phyloP scores from a whole-genome alignment of 2,888 invertebrate genomes.

The Orchesellides sinensis region DNA sequence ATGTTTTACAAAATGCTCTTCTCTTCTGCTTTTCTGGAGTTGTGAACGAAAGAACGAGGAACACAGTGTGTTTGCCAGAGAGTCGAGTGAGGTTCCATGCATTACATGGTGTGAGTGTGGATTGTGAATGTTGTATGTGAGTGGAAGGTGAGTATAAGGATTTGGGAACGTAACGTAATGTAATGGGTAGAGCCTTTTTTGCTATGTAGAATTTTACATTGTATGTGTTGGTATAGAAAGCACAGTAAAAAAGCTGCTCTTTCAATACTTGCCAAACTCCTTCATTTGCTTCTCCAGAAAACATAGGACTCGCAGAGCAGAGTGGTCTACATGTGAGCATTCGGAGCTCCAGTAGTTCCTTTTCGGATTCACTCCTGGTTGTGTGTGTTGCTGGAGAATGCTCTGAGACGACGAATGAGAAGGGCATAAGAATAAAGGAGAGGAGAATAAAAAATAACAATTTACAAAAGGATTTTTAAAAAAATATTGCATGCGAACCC shows the following conservation, averaged over 20 bases:
- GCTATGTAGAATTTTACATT: background rate
- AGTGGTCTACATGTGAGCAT: slow-evolving; percentile 58
- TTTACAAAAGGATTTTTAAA: too few species aligned
- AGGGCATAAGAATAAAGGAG: background rate
- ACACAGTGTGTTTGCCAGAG: slow-evolving; percentile 1
- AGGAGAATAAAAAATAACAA: background rate
- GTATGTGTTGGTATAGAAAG: background rate
- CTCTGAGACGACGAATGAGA: slow-evolving; percentile 10
- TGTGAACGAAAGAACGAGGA: slow-evolving; percentile 58
- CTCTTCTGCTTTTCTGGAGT: too few species aligned
- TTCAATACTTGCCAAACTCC: background rate
- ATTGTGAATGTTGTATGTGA: slow-evolving; percentile 37
- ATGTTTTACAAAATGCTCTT: too few species aligned
- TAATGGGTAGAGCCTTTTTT: background rate
- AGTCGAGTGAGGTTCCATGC: slow-evolving; percentile 54
- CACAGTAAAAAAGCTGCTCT: slow-evolving; percentile 4
- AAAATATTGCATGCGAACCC: background rate
- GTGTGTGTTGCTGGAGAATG: slow-evolving; percentile 30
- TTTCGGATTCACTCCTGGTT: slow-evolving; percentile 60
- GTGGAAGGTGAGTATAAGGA: slow-evolving; percentile 30
- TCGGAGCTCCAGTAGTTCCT: slow-evolving; percentile 60
- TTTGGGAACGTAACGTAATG: slow-evolving; percentile 1
- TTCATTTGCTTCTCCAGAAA: slow-evolving; percentile 47
- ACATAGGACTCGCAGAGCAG: slow-evolving; percentile 28
- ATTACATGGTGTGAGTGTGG: slow-evolving; percentile 20